These are phyloP conservation scores for Ptychochromis oligacanthus DNA, from an alignment of 2,113 vertebrate genomes.

Conservation along the genomic window DNA sequence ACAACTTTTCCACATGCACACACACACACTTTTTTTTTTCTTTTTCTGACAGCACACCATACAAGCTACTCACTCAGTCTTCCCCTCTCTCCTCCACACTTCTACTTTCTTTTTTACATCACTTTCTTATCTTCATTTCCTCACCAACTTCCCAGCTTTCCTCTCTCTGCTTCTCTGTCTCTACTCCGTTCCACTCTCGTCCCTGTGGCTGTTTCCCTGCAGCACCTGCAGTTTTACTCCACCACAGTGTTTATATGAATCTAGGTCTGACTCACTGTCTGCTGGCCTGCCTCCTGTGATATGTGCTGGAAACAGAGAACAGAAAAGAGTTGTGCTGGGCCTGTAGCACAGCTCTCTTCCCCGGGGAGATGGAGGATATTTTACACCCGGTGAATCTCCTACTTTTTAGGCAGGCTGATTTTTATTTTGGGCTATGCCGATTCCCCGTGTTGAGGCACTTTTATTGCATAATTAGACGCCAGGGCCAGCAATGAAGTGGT, in stretches of 20 bases:
- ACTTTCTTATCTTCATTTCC: constrained; percentile 32
- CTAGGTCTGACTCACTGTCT: constrained; percentile 67
- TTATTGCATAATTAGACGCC: constrained; percentile 76
- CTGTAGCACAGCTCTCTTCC: constrained; percentile 54
- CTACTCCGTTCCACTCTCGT: not conserved
- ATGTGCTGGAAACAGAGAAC: constrained; percentile 44
- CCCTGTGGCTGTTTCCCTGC: constrained; percentile 56
- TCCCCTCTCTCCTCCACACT: constrained; percentile 16
- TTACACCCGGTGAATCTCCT: constrained; percentile 67
- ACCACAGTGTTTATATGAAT: constrained; percentile 65
- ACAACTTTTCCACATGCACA: constrained; percentile 38
- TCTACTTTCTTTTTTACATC: constrained; percentile 36
- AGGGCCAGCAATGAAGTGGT: constrained; percentile 62
- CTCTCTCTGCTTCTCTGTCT: constrained; percentile 10
- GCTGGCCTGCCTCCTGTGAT: constrained; percentile 59
- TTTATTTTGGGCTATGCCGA: constrained; percentile 65
- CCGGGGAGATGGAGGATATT: constrained; percentile 61
- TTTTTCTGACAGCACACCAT: constrained; percentile 44
- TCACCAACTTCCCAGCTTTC: constrained; percentile 11
- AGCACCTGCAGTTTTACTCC: constrained; percentile 63
- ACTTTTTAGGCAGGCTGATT: constrained; percentile 68
- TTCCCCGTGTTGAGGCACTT: constrained; percentile 49
- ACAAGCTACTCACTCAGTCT: constrained; percentile 1
- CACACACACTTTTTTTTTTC: constrained; percentile 23
- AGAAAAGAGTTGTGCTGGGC: constrained; percentile 54